A percentile compares a stretch with the other conserved stretches of the same genome.
These are phyloP conservation scores for Ophion ventricosus DNA, from an alignment of 2,888 invertebrate species.

Conservation along the genomic window DNA sequence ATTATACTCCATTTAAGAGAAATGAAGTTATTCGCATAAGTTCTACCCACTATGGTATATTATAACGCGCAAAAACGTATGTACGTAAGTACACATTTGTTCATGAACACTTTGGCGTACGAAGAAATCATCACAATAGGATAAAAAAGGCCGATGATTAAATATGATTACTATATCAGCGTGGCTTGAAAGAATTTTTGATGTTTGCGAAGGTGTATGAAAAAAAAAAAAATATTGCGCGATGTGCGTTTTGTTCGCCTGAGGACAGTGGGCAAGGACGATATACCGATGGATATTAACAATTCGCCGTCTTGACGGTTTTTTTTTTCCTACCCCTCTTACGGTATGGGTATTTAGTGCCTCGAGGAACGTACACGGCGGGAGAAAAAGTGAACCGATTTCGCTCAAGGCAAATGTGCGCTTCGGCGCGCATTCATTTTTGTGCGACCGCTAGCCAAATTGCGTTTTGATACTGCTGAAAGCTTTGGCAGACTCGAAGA, in stretches of 20 bases:
- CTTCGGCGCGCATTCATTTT: too few relatives aligned
- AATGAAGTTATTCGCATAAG: slow-evolving; percentile 63
- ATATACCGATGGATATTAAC: neutral
- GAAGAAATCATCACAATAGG: slow-evolving; percentile 45
- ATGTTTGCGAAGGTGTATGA: slow-evolving; percentile 6
- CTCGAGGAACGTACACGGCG: too few relatives aligned
- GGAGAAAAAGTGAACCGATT: too few relatives aligned
- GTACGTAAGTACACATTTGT: slow-evolving; percentile 26
- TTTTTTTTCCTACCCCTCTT: too few relatives aligned
- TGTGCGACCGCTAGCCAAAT: too few relatives aligned
- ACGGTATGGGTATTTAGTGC: too few relatives aligned
- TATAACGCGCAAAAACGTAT: slow-evolving; percentile 8
- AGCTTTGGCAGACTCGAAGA: too few relatives aligned
- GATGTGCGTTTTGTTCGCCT: neutral
- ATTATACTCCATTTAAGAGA: slow-evolving; percentile 62
- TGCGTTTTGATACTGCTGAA: too few relatives aligned
- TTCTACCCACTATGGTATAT: slow-evolving; percentile 24
- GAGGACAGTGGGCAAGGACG: slow-evolving; percentile 13
- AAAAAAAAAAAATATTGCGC: slow-evolving; percentile 14
- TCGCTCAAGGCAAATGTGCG: too few relatives aligned
- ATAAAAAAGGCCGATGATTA: slow-evolving; percentile 44
- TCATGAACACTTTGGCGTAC: slow-evolving; percentile 27
- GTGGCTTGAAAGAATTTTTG: slow-evolving; percentile 17
- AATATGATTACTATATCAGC: slow-evolving; percentile 60
- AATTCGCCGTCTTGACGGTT: slow-evolving; percentile 7